phyloP scores from a whole-genome alignment of 2,888 invertebrate species.

The Cantharis lateralis region DNA sequence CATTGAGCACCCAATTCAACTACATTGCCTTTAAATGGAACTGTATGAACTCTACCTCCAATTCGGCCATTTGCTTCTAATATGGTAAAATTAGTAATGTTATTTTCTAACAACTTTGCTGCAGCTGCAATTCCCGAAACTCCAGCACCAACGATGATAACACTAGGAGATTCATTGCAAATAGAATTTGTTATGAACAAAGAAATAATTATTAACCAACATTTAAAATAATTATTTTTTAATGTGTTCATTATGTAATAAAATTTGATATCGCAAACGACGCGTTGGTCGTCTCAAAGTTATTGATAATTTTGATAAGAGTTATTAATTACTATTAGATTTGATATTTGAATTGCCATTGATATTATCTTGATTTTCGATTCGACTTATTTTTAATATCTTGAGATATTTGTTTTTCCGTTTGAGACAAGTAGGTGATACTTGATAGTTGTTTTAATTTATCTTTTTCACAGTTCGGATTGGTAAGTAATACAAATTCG shows the following conservation, averaged over 20 bases:
- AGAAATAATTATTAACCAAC: neutral
- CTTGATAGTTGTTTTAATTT: no score
- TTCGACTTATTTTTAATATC: no score
- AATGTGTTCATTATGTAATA: neutral
- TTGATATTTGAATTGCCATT: neutral
- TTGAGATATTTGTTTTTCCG: slow-evolving; percentile 13
- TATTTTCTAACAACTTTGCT: slow-evolving; percentile 54
- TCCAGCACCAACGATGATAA: slow-evolving; percentile 33
- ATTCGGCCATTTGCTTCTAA: slow-evolving; percentile 49
- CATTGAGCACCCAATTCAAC: slow-evolving; percentile 49
- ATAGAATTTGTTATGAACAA: neutral
- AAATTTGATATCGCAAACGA: neutral
- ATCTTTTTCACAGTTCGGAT: no score
- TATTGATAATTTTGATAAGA: neutral
- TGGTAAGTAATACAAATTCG: no score
- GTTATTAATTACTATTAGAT: neutral
- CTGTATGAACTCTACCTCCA: slow-evolving; percentile 46
- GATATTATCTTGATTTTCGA: neutral
- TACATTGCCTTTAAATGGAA: slow-evolving; percentile 34
- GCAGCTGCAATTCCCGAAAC: slow-evolving; percentile 61
- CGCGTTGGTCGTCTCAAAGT: neutral
- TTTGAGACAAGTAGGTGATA: neutral
- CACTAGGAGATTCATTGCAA: neutral
- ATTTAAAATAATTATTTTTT: neutral
- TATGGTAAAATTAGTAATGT: slow-evolving; percentile 56